Percentiles rank a stretch among this genome's conserved stretches.
These are phyloP conservation scores for Eupsilia transversa DNA, from an alignment of 2,888 invertebrate genomes.

Conservation along the genomic window DNA sequence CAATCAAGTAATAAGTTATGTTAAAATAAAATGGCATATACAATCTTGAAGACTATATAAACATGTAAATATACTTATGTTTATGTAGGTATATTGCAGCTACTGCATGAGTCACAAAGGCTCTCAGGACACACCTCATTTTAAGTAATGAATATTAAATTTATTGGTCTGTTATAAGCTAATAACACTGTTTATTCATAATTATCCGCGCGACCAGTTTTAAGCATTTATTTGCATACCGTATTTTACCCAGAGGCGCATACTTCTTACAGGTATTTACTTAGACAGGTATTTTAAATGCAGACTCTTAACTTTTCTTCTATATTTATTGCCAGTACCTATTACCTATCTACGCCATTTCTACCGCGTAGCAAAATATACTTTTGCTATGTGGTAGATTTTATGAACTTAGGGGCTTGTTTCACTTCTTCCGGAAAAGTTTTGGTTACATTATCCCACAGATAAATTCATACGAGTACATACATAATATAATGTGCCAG, in stretches of 20 bases:
- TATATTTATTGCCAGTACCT: constrained; percentile 13
- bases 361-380: not conserved
- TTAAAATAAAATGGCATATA: constrained; percentile 15
- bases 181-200: constrained; percentile 69
- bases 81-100: constrained; percentile 20
- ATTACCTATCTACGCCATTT: not conserved
- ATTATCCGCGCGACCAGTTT: constrained; percentile 66
- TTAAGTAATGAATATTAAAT: constrained; percentile 65
- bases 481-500: not conserved
- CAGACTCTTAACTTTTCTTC: constrained; percentile 25
- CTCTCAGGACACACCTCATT: constrained; percentile 64
- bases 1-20: constrained; percentile 19
- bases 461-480: not conserved
- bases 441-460: no score
- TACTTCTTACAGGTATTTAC: constrained; percentile 41
- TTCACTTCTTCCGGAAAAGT: not conserved
- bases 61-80: constrained; percentile 6
- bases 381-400: not conserved
- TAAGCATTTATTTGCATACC: constrained; percentile 67
- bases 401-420: not conserved
- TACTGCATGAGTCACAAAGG: constrained; percentile 59
- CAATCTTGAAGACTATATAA: constrained; percentile 21
- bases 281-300: constrained; percentile 22
- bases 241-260: constrained; percentile 41
- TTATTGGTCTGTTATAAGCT: constrained; percentile 64